Conservation (phyloP, 2,113 vertebrate species). For the Cyphomyrus discorhynchus region DNA sequence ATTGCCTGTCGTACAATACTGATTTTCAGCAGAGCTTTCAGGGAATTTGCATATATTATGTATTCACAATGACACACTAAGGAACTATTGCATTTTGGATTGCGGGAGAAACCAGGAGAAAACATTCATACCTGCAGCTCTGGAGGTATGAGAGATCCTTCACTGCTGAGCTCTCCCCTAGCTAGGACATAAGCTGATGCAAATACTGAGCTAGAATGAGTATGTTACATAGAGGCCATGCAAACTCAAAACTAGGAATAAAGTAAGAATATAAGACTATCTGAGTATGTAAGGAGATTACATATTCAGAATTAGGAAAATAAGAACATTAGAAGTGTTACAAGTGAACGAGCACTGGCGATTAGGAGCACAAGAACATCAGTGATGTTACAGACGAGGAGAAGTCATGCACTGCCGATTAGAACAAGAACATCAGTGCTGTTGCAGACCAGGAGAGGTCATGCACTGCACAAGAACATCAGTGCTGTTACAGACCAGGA, state of each 20-base stretch:
- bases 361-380: not conserved
- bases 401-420: not conserved
- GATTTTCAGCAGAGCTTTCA: not conserved
- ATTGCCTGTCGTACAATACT: not conserved
- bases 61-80: not conserved
- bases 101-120: not conserved
- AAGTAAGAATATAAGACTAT: not conserved
- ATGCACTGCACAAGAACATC: not conserved
- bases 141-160: not conserved
- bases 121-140: not conserved
- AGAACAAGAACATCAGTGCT: not conserved
- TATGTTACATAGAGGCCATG: not conserved
- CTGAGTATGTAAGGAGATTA: not conserved
- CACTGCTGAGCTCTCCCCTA: not conserved
- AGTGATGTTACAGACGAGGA: not conserved
- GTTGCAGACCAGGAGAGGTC: not conserved
- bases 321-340: not conserved
- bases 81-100: not conserved
- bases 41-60: not conserved
- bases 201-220: not conserved
- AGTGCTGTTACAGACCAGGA: not conserved
- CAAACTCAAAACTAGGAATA: not conserved
- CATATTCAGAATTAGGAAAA: not conserved
- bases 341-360: not conserved
- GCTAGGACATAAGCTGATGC: not conserved